phyloP scores from a whole-genome alignment of 2,113 vertebrate genomes.

The Cololabis saira region DNA sequence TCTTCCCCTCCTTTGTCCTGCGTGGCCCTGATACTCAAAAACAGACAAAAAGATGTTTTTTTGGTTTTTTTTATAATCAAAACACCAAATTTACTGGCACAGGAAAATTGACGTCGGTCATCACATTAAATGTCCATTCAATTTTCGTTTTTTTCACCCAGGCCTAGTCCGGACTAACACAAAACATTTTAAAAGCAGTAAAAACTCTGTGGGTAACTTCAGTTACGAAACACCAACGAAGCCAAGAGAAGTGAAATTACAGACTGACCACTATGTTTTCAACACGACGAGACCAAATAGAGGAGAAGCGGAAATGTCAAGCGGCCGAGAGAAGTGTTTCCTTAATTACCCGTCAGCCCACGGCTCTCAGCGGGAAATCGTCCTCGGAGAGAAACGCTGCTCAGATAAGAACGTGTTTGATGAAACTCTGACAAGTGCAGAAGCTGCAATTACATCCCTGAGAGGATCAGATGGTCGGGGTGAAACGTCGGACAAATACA shows the following conservation, averaged over 20 bases:
- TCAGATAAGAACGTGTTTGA: constrained; percentile 58
- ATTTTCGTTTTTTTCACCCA: too few species aligned
- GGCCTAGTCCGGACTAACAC: background rate
- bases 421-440: constrained; percentile 57
- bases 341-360: constrained; percentile 61
- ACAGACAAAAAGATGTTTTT: too few species aligned
- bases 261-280: constrained; percentile 32
- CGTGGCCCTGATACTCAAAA: too few species aligned
- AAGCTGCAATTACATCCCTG: constrained; percentile 54
- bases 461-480: constrained; percentile 6
- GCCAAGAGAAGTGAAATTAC: constrained; percentile 30
- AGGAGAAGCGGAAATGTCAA: constrained; percentile 52
- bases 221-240: background rate
- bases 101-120: too few species aligned
- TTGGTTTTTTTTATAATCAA: too few species aligned
- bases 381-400: constrained; percentile 43
- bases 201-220: constrained; percentile 7
- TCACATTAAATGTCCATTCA: too few species aligned
- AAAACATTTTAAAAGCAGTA: constrained; percentile 15
- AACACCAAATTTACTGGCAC: too few species aligned
- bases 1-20: too few species aligned
- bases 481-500: too few species aligned
- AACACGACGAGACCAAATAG: constrained; percentile 38
- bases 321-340: constrained; percentile 39
- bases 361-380: constrained; percentile 47